Conservation (phyloP, 2,888 invertebrate species). For the Endotricha flammealis region DNA sequence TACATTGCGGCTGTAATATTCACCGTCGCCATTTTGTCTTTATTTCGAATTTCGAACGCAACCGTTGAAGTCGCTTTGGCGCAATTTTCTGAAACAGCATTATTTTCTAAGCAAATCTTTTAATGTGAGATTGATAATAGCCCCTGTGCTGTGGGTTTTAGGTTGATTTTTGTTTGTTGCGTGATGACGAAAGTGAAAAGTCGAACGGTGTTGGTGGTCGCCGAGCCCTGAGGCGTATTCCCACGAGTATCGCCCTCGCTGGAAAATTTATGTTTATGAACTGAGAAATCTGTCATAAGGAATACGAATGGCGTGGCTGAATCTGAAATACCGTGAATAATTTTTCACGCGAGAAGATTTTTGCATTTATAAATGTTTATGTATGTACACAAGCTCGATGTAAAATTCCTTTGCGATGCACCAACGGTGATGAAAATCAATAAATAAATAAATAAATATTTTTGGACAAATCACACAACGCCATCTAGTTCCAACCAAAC, state of each 20-base stretch:
- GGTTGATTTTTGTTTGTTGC: constrained; percentile 32
- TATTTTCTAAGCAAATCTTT: constrained; percentile 52
- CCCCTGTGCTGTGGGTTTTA: constrained; percentile 21
- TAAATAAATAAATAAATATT: not conserved
- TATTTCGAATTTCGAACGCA: constrained; percentile 52
- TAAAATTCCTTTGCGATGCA: constrained; percentile 2
- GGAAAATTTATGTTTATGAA: constrained; percentile 77
- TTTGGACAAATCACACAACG: too few species aligned
- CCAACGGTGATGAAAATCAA: not conserved
- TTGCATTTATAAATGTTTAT: too few species aligned
- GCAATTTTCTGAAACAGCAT: constrained; percentile 65
- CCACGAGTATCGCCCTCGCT: constrained; percentile 68
- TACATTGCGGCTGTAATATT: constrained; percentile 36
- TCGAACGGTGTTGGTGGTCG: constrained; percentile 71
- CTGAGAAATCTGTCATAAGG: constrained; percentile 76
- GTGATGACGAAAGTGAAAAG: constrained; percentile 67
- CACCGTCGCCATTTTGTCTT: constrained; percentile 59
- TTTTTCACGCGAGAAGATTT: constrained; percentile 55
- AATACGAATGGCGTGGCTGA: constrained; percentile 64
- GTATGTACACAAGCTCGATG: constrained; percentile 18
- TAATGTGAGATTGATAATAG: constrained; percentile 19
- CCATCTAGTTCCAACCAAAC: too few species aligned
- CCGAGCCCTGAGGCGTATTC: constrained; percentile 59
- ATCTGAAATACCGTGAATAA: constrained; percentile 72
- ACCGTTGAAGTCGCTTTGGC: constrained; percentile 41